Conservation (phyloP, 2,113 vertebrate genomes). For the Microcebus griseorufus region DNA sequence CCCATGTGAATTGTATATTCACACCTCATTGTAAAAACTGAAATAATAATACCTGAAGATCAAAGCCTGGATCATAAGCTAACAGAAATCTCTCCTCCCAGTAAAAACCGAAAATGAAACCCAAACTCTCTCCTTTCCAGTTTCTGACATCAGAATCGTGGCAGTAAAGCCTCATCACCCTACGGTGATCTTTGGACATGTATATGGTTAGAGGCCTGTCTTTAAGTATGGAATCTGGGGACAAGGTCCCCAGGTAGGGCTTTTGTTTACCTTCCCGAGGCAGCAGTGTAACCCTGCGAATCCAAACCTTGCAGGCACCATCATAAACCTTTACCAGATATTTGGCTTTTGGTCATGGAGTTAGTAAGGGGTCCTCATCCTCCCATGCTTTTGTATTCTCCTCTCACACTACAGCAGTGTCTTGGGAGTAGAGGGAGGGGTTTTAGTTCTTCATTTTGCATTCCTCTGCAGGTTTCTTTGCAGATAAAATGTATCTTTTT, state of each 20-base stretch:
- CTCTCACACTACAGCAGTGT: background rate
- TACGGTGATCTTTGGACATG: background rate
- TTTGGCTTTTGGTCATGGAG: background rate
- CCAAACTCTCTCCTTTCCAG: background rate
- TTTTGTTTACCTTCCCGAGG: background rate
- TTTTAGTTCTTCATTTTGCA: slow-evolving; percentile 7
- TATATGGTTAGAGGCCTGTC: background rate
- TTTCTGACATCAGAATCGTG: background rate
- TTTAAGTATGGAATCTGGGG: background rate
- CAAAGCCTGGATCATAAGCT: background rate
- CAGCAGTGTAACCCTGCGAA: background rate
- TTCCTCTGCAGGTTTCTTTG: background rate
- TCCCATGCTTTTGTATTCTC: background rate
- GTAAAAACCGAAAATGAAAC: background rate
- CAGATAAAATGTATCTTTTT: slow-evolving; percentile 27
- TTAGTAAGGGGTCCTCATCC: background rate
- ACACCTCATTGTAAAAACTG: slow-evolving; percentile 23
- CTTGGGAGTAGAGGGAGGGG: background rate
- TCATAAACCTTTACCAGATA: background rate
- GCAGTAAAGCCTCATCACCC: background rate
- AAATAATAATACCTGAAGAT: slow-evolving; percentile 20
- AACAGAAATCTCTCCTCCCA: slow-evolving; percentile 11
- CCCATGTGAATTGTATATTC: background rate
- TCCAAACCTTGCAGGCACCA: background rate
- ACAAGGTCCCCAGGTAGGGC: background rate